Base-by-base conservation (phyloP, 2,888 invertebrate genomes). In the Alloplasta piceator region DNA sequence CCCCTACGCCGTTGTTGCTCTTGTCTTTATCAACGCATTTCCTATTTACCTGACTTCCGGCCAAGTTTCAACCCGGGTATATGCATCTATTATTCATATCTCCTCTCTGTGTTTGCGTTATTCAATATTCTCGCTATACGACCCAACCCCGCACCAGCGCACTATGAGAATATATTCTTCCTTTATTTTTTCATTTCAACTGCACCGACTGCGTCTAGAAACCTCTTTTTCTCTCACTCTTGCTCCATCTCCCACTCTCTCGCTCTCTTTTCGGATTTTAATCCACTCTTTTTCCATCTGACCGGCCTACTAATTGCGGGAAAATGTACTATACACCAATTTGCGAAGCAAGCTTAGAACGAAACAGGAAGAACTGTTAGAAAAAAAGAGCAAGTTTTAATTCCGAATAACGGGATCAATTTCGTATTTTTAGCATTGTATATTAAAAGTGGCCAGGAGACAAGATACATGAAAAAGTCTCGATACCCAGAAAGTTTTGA, bases 1-100 rank as follows among this genome's bases (percentile, higher is more conserved):
- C 64, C 14, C 46, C 12, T 38, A n/a, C 5, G 12, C 46, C 26
- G 16, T 43, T 72, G 50, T 63, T 50, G 2, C 60, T 50, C 60
- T 63, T 55, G 36, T 76, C 43, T 68, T 76, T 46, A 63, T 68
- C 61, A 76, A 63, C 55, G 55, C 55, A 77, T 77, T 77, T 70
- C 39, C 64, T 70, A 70, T 77, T 70, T 63, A 70, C 70, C 43
- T 77, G 70, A 70, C 70, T 70, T 70, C 70, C 70, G 70, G 76
- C 46, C 48, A 56, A 6, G 26, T 26, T 12, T 26, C 52, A 55
- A 5, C 14, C 48, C 9, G 52, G 12, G 7, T 6, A n/a, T 43
- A 38, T 43, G 43, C 43, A 56, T 43, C 36, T 7, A 4, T 7
- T 26, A 56, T 56, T 36, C 56, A 10, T 5, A 36, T 43, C 43